Evolutionary conservation across 1,140 invertebrate species (phyloP), one percentile per base, ranked within the genome.

Genomic region (Polypedilum vanderplanki): DNA sequence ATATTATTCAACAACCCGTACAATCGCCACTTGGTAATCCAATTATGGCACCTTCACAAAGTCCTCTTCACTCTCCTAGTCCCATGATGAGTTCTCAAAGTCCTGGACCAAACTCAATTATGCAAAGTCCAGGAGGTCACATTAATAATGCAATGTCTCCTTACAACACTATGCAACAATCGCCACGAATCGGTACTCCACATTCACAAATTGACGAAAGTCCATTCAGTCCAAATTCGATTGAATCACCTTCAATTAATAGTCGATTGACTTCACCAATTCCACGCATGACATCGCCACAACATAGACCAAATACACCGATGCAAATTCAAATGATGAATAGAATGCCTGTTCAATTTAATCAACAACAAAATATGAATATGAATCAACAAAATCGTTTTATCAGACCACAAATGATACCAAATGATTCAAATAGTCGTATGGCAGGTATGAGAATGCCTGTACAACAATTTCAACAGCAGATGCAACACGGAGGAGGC

Each of bases 1-100:
- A 75, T 75, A 75, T 75, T 12, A 75, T 75, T 17, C 70, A 75
- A 75, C 40, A 57, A 46, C 41, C 40, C 0, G 40, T 57, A 1
- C 64, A 74, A 73, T 76, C 75, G 12, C 75, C 75, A 15, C 4
- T 70, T 0, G 74, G 75, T 4, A 73, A 70, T 76, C 81, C 81
- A 12, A 77, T 79, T 75, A 75, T 81, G 74, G 76, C 78, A 9
- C 86, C 88, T 78, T 87, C 88, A 74, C 87, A 84, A 57, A 88
- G 87, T 3, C 88, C 88, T 0, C 84, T 89, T 83, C 86, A 88
- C 75, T 88, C 87, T 81, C 87, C 88, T 1, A 84, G 86, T 7
- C 85, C 84, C 0, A 80, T 87, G 3, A 83, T 88, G 24, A 70
- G 17, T 22, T 85, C 86, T 10, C 87, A 86, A 57, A 87, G 86